Evolutionary conservation across 2,797 vertebrate genomes (phyloP).

Genomic region (Rhabdomys pumilio): DNA sequence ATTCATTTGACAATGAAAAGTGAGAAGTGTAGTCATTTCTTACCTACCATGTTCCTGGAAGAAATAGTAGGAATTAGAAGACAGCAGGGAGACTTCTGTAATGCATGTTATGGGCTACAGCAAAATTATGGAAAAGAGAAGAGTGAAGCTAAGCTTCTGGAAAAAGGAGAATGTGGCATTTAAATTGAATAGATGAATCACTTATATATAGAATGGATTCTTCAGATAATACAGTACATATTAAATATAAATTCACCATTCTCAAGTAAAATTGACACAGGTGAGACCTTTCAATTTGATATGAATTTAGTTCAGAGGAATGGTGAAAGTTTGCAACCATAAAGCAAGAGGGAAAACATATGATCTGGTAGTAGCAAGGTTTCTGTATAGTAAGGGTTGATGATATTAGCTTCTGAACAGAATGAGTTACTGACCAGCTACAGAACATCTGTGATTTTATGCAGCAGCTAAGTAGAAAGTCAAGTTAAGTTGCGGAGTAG

Average conservation of each 20-base stretch:
- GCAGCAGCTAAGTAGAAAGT: neutral
- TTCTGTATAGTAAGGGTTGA: neutral
- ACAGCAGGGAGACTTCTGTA: neutral
- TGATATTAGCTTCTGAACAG: neutral
- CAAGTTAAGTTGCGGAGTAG: neutral
- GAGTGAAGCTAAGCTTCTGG: neutral
- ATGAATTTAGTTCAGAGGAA: neutral
- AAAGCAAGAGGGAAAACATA: neutral
- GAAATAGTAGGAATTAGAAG: neutral
- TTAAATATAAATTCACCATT: conserved; percentile 30
- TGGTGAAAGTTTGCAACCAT: neutral
- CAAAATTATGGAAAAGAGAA: neutral
- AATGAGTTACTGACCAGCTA: neutral
- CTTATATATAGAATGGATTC: neutral
- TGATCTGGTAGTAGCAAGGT: neutral
- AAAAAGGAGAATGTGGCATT: neutral
- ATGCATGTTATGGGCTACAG: neutral
- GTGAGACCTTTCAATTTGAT: neutral
- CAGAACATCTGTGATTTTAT: neutral
- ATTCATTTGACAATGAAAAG: neutral
- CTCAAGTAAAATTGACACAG: neutral
- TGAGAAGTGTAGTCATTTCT: neutral
- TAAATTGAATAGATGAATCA: neutral
- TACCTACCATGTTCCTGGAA: neutral
- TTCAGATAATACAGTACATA: conserved; percentile 27